Conservation (phyloP, 2,888 invertebrate species). For the Brachyopa scutellaris region DNA sequence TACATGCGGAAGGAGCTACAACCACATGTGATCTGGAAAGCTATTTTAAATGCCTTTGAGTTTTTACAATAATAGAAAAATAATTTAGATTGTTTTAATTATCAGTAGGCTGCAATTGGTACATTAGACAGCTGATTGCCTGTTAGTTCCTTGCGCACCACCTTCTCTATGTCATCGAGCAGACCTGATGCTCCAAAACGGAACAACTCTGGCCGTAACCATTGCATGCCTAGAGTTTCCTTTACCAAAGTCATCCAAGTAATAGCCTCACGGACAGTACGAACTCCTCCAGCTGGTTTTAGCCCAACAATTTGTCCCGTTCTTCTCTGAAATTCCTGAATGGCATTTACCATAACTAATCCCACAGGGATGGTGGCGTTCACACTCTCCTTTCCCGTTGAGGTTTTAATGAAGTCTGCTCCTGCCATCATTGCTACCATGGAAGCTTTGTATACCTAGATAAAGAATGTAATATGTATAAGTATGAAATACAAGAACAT, state of each 20-base stretch:
- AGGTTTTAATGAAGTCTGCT: constrained; percentile 98
- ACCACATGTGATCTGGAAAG: no score
- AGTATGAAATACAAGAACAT: background rate
- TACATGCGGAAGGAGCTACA: no score
- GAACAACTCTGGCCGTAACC: constrained; percentile 91
- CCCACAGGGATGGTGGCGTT: constrained; percentile 97
- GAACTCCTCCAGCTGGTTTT: constrained; percentile 98
- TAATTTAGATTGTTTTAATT: background rate
- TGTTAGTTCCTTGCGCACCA: constrained; percentile 75
- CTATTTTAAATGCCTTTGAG: no score
- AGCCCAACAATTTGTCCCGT: constrained; percentile 93
- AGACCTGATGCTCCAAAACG: constrained; percentile 97
- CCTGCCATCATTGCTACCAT: constrained; percentile 97
- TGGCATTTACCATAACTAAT: constrained; percentile 96
- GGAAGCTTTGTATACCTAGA: constrained; percentile 91
- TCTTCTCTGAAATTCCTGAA: constrained; percentile 88
- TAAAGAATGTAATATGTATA: constrained; percentile 1
- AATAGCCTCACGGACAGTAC: constrained; percentile 91
- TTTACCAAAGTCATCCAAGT: constrained; percentile 93
- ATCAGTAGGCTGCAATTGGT: constrained; percentile 38
- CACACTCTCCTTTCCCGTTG: constrained; percentile 96
- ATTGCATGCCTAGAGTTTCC: constrained; percentile 92
- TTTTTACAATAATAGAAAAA: no score
- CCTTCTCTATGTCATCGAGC: constrained; percentile 88
- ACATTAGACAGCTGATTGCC: constrained; percentile 15